A percentile compares a stretch with the other conserved stretches of the same genome.
These are phyloP conservation scores for Echinarachnius parma DNA, from an alignment of 53 echinoderm and acorn worm species.

Conservation along the genomic window DNA sequence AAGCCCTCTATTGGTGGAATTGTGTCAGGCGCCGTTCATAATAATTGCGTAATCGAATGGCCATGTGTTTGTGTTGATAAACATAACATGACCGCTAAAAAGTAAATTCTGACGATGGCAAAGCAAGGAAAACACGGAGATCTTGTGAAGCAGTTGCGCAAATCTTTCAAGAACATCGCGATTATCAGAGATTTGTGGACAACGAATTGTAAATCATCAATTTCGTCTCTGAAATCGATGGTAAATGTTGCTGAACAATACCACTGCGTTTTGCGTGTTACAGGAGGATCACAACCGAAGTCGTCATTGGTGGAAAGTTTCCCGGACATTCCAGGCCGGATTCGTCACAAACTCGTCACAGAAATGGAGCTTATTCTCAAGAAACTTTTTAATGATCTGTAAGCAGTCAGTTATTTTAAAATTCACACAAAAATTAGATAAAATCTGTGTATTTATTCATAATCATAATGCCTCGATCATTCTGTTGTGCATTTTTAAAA, in stretches of 20 bases:
- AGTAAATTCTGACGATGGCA: too few relatives aligned
- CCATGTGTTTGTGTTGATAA: too few relatives aligned
- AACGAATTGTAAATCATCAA: conserved; percentile 12
- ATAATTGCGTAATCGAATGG: too few relatives aligned
- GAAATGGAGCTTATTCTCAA: conserved; percentile 61
- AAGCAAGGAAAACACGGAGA: too few relatives aligned
- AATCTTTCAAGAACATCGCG: conserved; percentile 54
- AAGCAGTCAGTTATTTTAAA: too few relatives aligned
- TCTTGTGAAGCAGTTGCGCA: conserved; percentile 60
- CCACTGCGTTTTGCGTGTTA: conserved; percentile 54
- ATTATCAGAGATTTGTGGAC: conserved; percentile 40
- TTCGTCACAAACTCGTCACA: conserved; percentile 60
- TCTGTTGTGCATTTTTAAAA: too few relatives aligned
- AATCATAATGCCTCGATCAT: too few relatives aligned
- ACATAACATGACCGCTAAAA: too few relatives aligned
- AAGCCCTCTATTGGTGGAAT: too few relatives aligned
- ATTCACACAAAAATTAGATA: too few relatives aligned
- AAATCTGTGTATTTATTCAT: too few relatives aligned
- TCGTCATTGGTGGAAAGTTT: conserved; percentile 46
- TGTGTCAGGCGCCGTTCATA: too few relatives aligned
- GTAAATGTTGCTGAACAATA: conserved; percentile 74
- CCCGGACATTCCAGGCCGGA: conserved; percentile 47
- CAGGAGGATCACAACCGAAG: conserved; percentile 5
- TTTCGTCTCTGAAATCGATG: conserved; percentile 50
- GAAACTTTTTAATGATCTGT: conserved; percentile 53